A percentile compares a stretch with the other conserved stretches of the same genome.
Conservation (phyloP, 2,888 invertebrate species). For the Dione vanillae region DNA sequence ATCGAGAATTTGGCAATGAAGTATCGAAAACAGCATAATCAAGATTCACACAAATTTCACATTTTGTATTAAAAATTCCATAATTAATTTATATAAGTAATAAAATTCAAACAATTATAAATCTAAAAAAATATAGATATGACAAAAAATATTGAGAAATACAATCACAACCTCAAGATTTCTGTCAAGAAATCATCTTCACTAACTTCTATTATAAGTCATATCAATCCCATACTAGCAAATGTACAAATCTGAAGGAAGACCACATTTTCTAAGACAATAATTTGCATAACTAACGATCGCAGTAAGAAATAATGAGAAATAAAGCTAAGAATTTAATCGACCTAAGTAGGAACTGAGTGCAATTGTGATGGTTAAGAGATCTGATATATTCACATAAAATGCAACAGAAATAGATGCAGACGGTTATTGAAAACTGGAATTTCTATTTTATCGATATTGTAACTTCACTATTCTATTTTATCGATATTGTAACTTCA, state of each 20-base stretch:
- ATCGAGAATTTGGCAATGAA: constrained; percentile 10
- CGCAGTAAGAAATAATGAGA: constrained; percentile 57
- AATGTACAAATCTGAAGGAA: constrained; percentile 59
- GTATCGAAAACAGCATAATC: neutral
- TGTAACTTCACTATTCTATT: constrained; percentile 47
- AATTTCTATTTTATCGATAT: constrained; percentile 49
- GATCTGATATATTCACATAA: constrained; percentile 69
- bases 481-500: constrained; percentile 49
- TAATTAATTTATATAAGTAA: neutral
- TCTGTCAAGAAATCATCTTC: constrained; percentile 53
- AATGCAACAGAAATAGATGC: constrained; percentile 72
- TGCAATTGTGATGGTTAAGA: constrained; percentile 75
- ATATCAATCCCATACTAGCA: constrained; percentile 52
- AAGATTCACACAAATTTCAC: neutral
- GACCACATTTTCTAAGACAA: constrained; percentile 69
- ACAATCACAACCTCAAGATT: constrained; percentile 41
- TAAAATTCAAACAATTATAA: constrained; percentile 11
- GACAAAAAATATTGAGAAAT: constrained; percentile 27
- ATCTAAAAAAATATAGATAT: constrained; percentile 21
- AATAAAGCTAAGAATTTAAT: constrained; percentile 73
- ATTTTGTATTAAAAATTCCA: neutral
- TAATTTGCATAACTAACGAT: constrained; percentile 49
- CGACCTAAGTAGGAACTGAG: constrained; percentile 83
- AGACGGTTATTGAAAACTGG: constrained; percentile 42
- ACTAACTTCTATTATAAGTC: constrained; percentile 50